A percentile compares a stretch with the other conserved stretches of the same genome.
These are phyloP conservation scores for Shinisaurus crocodilurus DNA, from an alignment of 2,113 vertebrate genomes.

Conservation along the genomic window DNA sequence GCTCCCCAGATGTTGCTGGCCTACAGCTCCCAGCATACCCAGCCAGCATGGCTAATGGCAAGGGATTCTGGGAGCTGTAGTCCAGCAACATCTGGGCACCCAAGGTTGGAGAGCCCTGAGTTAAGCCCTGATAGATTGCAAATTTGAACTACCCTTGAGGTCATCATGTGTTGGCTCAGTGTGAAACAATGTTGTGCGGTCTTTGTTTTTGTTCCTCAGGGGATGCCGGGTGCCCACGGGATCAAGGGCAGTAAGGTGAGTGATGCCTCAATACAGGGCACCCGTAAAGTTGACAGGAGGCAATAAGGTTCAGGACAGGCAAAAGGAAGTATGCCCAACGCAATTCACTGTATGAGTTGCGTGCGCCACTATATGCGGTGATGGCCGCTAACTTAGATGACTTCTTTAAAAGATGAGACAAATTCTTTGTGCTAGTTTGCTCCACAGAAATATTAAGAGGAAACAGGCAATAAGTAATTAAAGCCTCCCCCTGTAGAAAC, in stretches of 20 bases:
- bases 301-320: background rate
- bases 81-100: too few relatives aligned
- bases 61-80: too few relatives aligned
- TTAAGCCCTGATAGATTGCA: background rate
- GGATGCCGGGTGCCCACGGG: conserved; percentile 79
- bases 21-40: too few relatives aligned
- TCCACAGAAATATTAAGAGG: background rate
- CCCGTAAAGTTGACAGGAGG: accelerated
- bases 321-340: background rate
- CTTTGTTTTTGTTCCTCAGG: conserved; percentile 64
- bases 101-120: too few relatives aligned
- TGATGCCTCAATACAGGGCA: background rate
- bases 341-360: background rate
- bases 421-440: background rate
- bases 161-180: too few relatives aligned
- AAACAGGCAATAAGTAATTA: background rate
- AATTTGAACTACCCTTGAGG: background rate
- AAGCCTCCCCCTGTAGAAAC: background rate
- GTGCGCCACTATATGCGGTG: too few relatives aligned
- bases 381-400: background rate
- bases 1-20: too few relatives aligned
- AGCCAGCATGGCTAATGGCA: too few relatives aligned
- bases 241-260: conserved; percentile 86
- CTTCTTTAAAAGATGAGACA: background rate
- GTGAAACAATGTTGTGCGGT: accelerated